Evolutionary conservation across 2,113 vertebrate genomes (phyloP), one percentile per base, ranked within the genome.

Genomic region (Pseudorasbora parva): DNA sequence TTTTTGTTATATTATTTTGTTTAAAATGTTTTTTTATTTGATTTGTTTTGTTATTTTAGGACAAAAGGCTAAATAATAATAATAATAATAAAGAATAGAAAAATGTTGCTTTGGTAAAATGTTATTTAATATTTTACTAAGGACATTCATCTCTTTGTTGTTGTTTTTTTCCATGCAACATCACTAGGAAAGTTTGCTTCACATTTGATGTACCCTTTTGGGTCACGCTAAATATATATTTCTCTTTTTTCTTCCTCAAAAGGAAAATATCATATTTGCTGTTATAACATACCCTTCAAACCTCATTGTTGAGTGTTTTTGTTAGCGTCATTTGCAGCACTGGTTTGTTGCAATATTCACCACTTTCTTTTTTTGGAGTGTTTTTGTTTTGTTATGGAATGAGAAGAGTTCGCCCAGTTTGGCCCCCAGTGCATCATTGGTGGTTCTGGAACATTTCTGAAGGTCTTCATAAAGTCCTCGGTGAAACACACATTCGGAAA

Each of bases 261-360:
- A 27, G 71, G 71, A 49, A 73, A 49, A 73, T 73, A 49, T 27
- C 21, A 25, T 73, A 49, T 73, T 73, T 73, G n/a, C 5, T 73
- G 71, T 49, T 49, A 73, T 73, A 73, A 73, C 45, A 73, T 47
- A 25, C n/a, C 71, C 41, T 73, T 73, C n/a, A 73, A 49, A 49
- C n/a, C 12, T 1, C 19, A 69, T 73, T 49, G 71, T 47, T 23
- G 49, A 73, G 45, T 73, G 3, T 49, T 73, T 73, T 27, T 25
- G 8, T 25, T 9, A 49, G 10, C 1, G 37, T 43, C 37, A 7
- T 12, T 72, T 49, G 45, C 51, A 54, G 17, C 7, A 8, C 2
- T 72, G n/a, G n/a, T 72, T 72, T 72, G 11, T 25, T 49, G 45
- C 71, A 45, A 23, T 72, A 54, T 47, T 9, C 4, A 6, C 33